These are phyloP conservation scores for Circaetus cinerascens DNA, from an alignment of 2,113 vertebrate species.

Conservation along the genomic window DNA sequence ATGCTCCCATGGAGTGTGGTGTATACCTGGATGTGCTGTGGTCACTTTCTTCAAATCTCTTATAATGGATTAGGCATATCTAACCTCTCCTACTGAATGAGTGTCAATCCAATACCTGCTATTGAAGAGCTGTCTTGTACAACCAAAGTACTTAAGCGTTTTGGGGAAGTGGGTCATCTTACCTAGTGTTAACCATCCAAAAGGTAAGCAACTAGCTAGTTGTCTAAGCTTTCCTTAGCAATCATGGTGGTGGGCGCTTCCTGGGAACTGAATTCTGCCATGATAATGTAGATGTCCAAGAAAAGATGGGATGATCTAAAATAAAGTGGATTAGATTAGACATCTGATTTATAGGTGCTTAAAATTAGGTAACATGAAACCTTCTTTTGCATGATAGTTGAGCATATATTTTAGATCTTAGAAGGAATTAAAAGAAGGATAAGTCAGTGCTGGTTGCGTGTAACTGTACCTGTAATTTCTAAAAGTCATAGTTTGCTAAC, in stretches of 20 bases:
- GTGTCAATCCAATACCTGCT: rapidly evolving
- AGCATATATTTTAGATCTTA: background rate
- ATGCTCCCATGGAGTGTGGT: background rate
- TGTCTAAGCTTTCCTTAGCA: background rate
- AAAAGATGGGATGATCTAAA: background rate
- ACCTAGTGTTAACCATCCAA: background rate
- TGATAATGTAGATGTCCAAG: background rate
- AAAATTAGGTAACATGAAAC: background rate
- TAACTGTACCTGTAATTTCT: background rate
- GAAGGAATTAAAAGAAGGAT: background rate
- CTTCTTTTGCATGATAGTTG: background rate
- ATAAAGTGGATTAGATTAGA: background rate
- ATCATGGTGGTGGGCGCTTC: background rate
- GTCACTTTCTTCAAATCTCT: background rate
- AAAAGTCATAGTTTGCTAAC: background rate
- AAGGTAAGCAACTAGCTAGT: background rate
- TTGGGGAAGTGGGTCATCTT: background rate
- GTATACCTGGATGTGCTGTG: background rate
- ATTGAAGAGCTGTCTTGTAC: background rate
- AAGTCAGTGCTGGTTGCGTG: background rate
- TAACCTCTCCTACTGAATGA: background rate
- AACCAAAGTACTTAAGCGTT: background rate
- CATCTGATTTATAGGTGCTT: background rate
- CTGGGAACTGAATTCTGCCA: background rate
- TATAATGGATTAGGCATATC: background rate